Evolutionary conservation across 2,113 vertebrate genomes (phyloP), one percentile per base, ranked within the genome.

Genomic region (Panthera tigris): DNA sequence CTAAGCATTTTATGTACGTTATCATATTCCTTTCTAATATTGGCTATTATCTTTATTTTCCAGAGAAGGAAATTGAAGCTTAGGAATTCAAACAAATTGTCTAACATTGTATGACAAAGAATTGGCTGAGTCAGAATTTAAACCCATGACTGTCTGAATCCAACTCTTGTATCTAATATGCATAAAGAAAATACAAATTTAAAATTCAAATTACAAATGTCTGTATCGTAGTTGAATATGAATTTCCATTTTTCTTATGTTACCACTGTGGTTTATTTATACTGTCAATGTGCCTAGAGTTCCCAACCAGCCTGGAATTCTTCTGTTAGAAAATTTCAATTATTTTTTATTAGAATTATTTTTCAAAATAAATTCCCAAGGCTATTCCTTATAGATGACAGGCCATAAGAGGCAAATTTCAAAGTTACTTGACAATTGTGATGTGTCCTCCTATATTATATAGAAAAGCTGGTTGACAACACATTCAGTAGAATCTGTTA

Each of bases 121-220:
- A 69, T n/a, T 55, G 36, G 1, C 29, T 86, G 33, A 63, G 13
- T 65, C 71, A 57, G 6, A 84, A 36, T 57, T 36, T 74, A 45
- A 69, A 74, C 7, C 7, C 41, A 36, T 18, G 65, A 36, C 33
- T 89, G 1, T 45, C 27, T 69, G 41, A 89, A 69, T 95, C n/a
- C 2, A 25, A 4, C 63, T 95, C 48, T 87, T 52, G 1, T 27
- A 39, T 7, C 21, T 71, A 68, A 82, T 69, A 7, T 91, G 15
- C 14, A 84, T 74, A 81, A 96, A 85, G 48, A 89, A 85, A 92
- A 76, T 65, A n/a, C 5, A 85, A 84, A 57, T 18, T 87, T 82
- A 41, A 84, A 61, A 84, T 14, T 71, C 18, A 85, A 55, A 86
- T 71, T 94, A 13, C 41, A 45, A 66, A 68, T 95, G 65, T 41